A percentile compares a stretch with the other conserved stretches of the same genome.
Conservation (phyloP, 2,113 vertebrate species). For the Nothoprocta pentlandii region DNA sequence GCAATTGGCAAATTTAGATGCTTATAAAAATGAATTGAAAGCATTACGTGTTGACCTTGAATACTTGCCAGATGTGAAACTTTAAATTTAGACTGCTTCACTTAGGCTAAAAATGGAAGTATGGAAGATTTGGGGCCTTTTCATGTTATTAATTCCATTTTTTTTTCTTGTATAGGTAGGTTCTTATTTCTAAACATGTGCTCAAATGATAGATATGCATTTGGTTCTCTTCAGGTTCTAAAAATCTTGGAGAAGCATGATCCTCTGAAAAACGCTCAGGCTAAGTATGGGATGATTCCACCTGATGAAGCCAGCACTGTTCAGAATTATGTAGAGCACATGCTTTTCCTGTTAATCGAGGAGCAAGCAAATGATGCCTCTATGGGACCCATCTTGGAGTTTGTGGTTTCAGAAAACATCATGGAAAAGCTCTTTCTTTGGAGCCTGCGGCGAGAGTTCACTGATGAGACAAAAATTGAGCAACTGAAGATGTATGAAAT, state of each 20-base stretch:
- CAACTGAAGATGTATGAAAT: constrained; percentile 98
- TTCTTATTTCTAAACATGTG: background rate
- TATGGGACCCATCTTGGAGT: constrained; percentile 99
- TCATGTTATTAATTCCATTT: background rate
- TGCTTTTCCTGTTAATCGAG: constrained; percentile 94
- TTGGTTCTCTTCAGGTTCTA: constrained; percentile 85
- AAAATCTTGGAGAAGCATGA: constrained; percentile 97
- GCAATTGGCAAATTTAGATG: background rate
- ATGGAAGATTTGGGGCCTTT: background rate
- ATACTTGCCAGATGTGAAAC: background rate
- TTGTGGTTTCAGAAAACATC: constrained; percentile 96
- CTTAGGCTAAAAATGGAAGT: background rate
- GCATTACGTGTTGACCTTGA: accelerated
- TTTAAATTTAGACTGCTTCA: background rate
- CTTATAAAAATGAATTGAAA: background rate
- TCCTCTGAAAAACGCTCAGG: constrained; percentile 86
- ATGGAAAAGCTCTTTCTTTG: constrained; percentile 99
- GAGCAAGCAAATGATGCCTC: constrained; percentile 88
- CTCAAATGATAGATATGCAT: background rate
- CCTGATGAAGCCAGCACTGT: constrained; percentile 94
- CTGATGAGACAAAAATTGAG: constrained; percentile 94
- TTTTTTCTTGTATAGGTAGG: accelerated
- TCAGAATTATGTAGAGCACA: constrained; percentile 98
- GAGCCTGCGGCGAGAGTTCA: constrained; percentile 94
- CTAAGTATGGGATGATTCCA: constrained; percentile 84